Conservation (phyloP, 2,113 vertebrate genomes). For the Tyrannus savana region DNA sequence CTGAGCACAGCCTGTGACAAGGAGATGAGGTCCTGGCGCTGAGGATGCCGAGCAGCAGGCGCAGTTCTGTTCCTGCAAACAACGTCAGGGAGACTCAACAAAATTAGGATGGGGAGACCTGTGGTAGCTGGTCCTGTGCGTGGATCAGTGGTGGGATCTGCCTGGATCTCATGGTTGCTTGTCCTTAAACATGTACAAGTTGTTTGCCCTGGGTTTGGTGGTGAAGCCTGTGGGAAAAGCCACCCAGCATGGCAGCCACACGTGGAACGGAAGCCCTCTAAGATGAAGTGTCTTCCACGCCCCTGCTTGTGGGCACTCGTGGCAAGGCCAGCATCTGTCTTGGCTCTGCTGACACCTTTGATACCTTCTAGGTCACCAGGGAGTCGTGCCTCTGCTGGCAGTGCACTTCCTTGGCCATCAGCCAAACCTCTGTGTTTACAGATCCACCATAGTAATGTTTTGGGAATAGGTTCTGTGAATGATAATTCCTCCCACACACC, state of each 20-base stretch:
- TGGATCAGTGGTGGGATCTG: neutral
- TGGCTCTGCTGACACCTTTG: too few relatives aligned
- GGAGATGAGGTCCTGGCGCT: neutral
- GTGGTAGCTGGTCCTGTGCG: too few relatives aligned
- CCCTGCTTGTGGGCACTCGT: fast-evolving
- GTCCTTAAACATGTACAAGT: neutral
- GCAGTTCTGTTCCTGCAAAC: neutral
- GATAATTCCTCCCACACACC: neutral
- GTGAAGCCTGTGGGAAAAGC: neutral
- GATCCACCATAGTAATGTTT: fast-evolving
- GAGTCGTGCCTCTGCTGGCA: fast-evolving
- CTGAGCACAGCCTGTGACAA: neutral
- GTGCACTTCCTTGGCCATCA: fast-evolving
- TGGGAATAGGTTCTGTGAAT: neutral
- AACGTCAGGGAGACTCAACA: neutral
- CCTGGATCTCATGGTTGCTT: neutral
- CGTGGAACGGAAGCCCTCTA: too few relatives aligned
- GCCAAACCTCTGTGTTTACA: neutral
- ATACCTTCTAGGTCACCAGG: neutral
- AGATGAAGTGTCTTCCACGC: neutral
- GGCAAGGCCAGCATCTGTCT: neutral
- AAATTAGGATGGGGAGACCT: neutral
- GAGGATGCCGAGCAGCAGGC: neutral
- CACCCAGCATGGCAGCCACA: neutral
- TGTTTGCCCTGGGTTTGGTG: neutral